Conservation (phyloP, 2,888 invertebrate genomes). For the Drosophila stalkeri region DNA sequence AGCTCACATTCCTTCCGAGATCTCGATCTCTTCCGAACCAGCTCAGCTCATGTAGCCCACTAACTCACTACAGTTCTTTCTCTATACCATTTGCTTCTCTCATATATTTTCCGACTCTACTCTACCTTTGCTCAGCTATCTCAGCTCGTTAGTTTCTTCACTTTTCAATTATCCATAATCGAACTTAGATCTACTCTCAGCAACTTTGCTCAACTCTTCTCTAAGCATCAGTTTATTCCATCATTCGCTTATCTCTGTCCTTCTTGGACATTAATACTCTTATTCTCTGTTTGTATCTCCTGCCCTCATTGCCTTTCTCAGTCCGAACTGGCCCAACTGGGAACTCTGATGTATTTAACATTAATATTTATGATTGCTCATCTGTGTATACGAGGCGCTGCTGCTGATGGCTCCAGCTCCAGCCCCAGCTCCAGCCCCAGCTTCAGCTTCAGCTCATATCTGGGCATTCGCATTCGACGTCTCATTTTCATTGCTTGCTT, state of each 20-base stretch:
- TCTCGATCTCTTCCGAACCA: too few relatives aligned
- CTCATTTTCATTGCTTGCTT: slow-evolving; percentile 72
- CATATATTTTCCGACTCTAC: too few relatives aligned
- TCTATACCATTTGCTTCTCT: too few relatives aligned
- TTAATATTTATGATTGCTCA: slow-evolving; percentile 80
- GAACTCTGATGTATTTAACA: slow-evolving; percentile 67
- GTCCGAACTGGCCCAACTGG: not conserved
- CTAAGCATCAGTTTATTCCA: not conserved
- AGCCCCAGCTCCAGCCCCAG: not conserved
- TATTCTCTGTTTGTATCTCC: not conserved
- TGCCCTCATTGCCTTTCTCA: not conserved
- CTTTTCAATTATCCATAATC: not conserved
- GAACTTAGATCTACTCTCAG: not conserved
- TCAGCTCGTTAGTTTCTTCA: not conserved
- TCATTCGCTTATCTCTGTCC: not conserved
- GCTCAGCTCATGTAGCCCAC: too few relatives aligned
- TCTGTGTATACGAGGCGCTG: slow-evolving; percentile 49
- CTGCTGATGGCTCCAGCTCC: slow-evolving; percentile 18
- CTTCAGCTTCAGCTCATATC: not conserved
- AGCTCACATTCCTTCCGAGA: too few relatives aligned
- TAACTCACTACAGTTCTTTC: too few relatives aligned
- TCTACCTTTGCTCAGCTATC: not conserved
- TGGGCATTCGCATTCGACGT: slow-evolving; percentile 34
- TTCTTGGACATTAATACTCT: not conserved
- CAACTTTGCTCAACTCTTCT: not conserved